Percentiles rank a stretch among this genome's conserved stretches.
Conservation (phyloP, 2,113 vertebrate genomes). For the Menidia beryllina region DNA sequence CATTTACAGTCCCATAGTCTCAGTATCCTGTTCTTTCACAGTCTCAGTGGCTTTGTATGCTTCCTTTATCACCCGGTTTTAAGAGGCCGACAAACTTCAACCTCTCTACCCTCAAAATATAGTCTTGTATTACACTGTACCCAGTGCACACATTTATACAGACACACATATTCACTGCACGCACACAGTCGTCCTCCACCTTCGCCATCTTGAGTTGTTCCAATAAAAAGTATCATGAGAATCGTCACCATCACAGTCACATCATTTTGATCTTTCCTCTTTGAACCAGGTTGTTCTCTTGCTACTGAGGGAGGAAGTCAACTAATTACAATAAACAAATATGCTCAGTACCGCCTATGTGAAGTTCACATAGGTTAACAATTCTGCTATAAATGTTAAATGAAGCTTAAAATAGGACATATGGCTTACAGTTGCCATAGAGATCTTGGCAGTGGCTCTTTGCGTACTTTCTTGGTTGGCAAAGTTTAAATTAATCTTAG, state of each 20-base stretch:
- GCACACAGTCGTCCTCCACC: slow-evolving; percentile 43
- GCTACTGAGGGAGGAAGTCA: slow-evolving; percentile 44
- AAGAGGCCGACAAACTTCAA: slow-evolving; percentile 45
- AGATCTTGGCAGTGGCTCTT: slow-evolving; percentile 69
- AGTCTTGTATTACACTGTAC: slow-evolving; percentile 23
- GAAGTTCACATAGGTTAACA: slow-evolving; percentile 81
- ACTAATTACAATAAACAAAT: slow-evolving; percentile 82
- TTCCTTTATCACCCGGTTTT: slow-evolving; percentile 24
- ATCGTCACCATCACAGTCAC: slow-evolving; percentile 60
- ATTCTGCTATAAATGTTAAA: slow-evolving; percentile 81
- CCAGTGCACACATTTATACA: background rate
- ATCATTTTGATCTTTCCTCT: slow-evolving; percentile 68
- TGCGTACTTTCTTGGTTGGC: slow-evolving; percentile 74
- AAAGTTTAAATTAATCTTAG: slow-evolving; percentile 77
- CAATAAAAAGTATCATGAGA: slow-evolving; percentile 49
- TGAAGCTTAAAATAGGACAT: slow-evolving; percentile 82
- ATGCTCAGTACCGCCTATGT: slow-evolving; percentile 72
- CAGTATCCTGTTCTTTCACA: slow-evolving; percentile 43
- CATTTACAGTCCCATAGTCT: slow-evolving; percentile 56
- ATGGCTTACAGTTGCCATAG: slow-evolving; percentile 82
- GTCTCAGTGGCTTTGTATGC: slow-evolving; percentile 39
- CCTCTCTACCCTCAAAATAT: slow-evolving; percentile 8
- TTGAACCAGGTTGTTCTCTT: slow-evolving; percentile 48
- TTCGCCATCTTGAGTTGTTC: slow-evolving; percentile 23
- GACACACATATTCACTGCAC: slow-evolving; percentile 4